Base-by-base conservation (phyloP, 2,888 invertebrate genomes). In the Teinopalpus imperialis region DNA sequence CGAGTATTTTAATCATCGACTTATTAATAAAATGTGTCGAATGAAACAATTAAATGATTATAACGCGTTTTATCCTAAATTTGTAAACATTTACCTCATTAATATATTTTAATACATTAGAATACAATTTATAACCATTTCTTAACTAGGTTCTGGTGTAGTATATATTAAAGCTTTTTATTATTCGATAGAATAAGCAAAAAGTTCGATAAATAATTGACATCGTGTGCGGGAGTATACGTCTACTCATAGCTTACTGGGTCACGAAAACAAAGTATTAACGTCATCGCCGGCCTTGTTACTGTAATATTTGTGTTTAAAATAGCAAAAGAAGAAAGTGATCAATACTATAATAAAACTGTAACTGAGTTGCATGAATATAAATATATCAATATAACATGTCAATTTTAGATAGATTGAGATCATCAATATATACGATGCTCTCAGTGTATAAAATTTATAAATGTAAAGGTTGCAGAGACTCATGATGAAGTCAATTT, bases 211-310 rank as follows among this genome's bases (percentile, higher is more conserved):
- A 14, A 40, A 30, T 40, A 40, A 31, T 31, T 40, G 23, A 31
- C 14, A 9, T 31, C 0, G 30, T 30, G 14, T 12, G 23, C 30
- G 14, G 20, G 18, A 9, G 37, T 23, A 30, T n/a, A 31, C 37
- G 26, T 24, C 31, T 44, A 37, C 37, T 31, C n/a, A n/a, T n/a
- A 37, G 21, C 44, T 23, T 23, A 37, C 37, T 44, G 37, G 44
- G 44, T 44, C 44, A 44, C 37, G 44, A 37, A 44, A 44, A 44
- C 44, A 44, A 44, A 44, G 36, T 44, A 6, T 36, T 44, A 23
- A 44, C 44, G 44, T 44, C 44, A 44, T 44, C 37, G 16, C 31
- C 24, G 37, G 18, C 44, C 44, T 44, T 44, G 44, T 31, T 37
- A 10, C 31, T 13, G 12, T 40, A 30, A 24, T 44, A 44, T 44